Percentiles rank a stretch among this genome's conserved stretches.
Conservation (phyloP, 2,888 invertebrate species). For the Pediacus dermestoides region DNA sequence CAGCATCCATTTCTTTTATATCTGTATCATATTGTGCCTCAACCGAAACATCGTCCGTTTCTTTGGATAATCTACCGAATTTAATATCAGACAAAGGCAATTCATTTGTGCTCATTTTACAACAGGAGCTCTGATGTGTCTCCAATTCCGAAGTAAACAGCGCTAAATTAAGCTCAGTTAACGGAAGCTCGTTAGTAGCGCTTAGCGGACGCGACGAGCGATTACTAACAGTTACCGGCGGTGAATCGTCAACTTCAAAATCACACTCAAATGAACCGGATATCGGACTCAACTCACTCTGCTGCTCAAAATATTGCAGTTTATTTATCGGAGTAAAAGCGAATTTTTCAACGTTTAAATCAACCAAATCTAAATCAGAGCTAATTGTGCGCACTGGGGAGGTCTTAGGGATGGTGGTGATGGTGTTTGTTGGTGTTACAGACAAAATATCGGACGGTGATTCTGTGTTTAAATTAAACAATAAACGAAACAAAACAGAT, state of each 20-base stretch:
- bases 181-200: slow-evolving; percentile 66
- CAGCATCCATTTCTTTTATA: slow-evolving; percentile 28
- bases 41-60: slow-evolving; percentile 36
- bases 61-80: slow-evolving; percentile 30
- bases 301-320: slow-evolving; percentile 5
- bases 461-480: slow-evolving; percentile 25
- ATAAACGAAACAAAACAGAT: slow-evolving; percentile 15
- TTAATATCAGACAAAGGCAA: slow-evolving; percentile 42
- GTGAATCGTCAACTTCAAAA: slow-evolving; percentile 34
- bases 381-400: slow-evolving; percentile 50
- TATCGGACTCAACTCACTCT: slow-evolving; percentile 40
- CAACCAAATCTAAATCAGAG: slow-evolving; percentile 22
- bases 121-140: slow-evolving; percentile 21
- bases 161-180: slow-evolving; percentile 53
- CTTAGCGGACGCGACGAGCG: slow-evolving; percentile 49
- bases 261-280: slow-evolving; percentile 45
- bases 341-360: slow-evolving; percentile 24
- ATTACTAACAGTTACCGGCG: slow-evolving; percentile 22
- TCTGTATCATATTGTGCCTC: slow-evolving; percentile 42
- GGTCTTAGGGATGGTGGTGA: slow-evolving; percentile 35
- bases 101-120: slow-evolving; percentile 41
- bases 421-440: slow-evolving; percentile 43
- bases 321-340: slow-evolving; percentile 27
- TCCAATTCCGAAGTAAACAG: slow-evolving; percentile 42
- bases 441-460: slow-evolving; percentile 31